phyloP scores from a whole-genome alignment of 2,113 vertebrate genomes.

The Hippocampus guttulatus region DNA sequence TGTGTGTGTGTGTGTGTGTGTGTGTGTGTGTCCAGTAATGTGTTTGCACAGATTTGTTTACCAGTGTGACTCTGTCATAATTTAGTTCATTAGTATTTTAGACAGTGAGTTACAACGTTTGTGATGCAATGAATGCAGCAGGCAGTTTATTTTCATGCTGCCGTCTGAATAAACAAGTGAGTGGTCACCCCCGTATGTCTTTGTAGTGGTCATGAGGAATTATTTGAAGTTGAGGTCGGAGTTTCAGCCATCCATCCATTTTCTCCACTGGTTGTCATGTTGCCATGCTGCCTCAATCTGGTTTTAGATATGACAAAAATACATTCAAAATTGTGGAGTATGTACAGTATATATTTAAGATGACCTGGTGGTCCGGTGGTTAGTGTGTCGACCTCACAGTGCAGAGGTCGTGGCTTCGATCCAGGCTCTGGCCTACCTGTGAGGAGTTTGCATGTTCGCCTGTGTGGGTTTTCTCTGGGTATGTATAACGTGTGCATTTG shows the following conservation, averaged over 20 bases:
- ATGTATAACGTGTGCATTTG: too few species aligned
- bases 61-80: conserved; percentile 25
- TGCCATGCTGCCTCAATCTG: too few species aligned
- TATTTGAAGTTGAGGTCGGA: conserved; percentile 1
- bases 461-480: too few species aligned
- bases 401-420: too few species aligned
- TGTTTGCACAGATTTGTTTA: conserved; percentile 46
- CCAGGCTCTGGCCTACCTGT: too few species aligned
- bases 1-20: conserved; percentile 13
- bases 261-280: neutral
- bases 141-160: conserved; percentile 37
- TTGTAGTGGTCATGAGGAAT: conserved; percentile 32
- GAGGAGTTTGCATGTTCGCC: too few species aligned
- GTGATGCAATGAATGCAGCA: conserved; percentile 30
- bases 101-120: conserved; percentile 25
- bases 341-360: too few species aligned
- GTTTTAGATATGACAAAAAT: too few species aligned
- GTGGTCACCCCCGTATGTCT: conserved; percentile 3
- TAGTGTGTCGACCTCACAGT: too few species aligned
- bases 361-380: too few species aligned
- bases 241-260: neutral
- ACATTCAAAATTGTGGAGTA: too few species aligned
- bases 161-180: conserved; percentile 44
- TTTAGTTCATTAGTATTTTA: conserved; percentile 43
- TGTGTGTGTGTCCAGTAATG: conserved; percentile 21